Evolutionary conservation across 2,888 invertebrate species (phyloP).

Genomic region (Druceiella hillmani): DNA sequence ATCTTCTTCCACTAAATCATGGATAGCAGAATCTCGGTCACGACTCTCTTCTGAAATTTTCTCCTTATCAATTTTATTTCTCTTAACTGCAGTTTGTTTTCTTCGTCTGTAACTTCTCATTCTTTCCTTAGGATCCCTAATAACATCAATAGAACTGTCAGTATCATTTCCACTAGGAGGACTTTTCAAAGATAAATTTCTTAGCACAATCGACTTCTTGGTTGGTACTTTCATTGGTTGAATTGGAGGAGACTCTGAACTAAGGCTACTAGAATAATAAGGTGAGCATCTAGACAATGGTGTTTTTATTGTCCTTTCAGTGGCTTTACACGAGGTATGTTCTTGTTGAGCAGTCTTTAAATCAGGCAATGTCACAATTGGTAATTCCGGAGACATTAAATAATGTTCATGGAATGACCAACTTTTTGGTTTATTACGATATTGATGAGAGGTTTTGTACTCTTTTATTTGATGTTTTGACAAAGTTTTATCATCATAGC

Average conservation of each 20-base stretch:
- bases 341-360: slow-evolving; percentile 44
- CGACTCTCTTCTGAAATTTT: slow-evolving; percentile 29
- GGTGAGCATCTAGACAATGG: slow-evolving; percentile 65
- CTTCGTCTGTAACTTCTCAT: slow-evolving; percentile 64
- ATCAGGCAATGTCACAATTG: slow-evolving; percentile 52
- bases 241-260: slow-evolving; percentile 68
- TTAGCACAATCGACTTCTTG: slow-evolving; percentile 57
- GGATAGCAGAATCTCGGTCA: slow-evolving; percentile 39
- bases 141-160: slow-evolving; percentile 62
- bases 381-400: slow-evolving; percentile 49
- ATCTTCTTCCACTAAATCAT: slow-evolving; percentile 50
- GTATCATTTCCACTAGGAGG: slow-evolving; percentile 72
- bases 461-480: slow-evolving; percentile 61
- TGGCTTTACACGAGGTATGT: slow-evolving; percentile 40
- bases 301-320: slow-evolving; percentile 47
- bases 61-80: slow-evolving; percentile 51
- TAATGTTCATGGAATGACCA: slow-evolving; percentile 62
- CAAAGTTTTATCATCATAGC: slow-evolving; percentile 58
- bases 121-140: slow-evolving; percentile 62
- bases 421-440: slow-evolving; percentile 54
- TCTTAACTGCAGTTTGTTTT: slow-evolving; percentile 55
- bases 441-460: slow-evolving; percentile 53
- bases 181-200: slow-evolving; percentile 59
- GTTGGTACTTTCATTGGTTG: slow-evolving; percentile 59
- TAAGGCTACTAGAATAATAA: slow-evolving; percentile 69